These are phyloP conservation scores for Lathronympha strigana DNA, from an alignment of 2,888 invertebrate species.

Conservation along the genomic window DNA sequence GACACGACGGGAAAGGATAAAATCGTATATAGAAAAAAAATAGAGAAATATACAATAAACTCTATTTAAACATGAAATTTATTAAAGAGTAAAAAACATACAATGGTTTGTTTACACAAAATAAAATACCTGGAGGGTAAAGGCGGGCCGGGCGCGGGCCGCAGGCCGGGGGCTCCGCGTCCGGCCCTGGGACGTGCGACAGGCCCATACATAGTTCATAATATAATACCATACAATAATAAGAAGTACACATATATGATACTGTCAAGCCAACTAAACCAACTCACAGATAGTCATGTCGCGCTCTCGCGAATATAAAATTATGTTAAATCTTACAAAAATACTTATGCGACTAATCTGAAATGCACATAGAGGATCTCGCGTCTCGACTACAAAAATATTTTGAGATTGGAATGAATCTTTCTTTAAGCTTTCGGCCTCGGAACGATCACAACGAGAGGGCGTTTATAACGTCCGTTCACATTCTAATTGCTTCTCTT, in stretches of 20 bases:
- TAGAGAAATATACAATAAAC: conserved; percentile 83
- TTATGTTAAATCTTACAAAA: conserved; percentile 83
- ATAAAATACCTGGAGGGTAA: conserved; percentile 81
- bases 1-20: conserved; percentile 68
- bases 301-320: conserved; percentile 81
- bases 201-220: conserved; percentile 81
- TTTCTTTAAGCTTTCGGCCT: conserved; percentile 76
- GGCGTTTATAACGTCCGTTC: conserved; percentile 74
- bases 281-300: conserved; percentile 81
- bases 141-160: conserved; percentile 53
- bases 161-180: conserved; percentile 6
- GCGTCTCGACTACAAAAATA: conserved; percentile 83
- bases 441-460: conserved; percentile 73
- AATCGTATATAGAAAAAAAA: conserved; percentile 75
- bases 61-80: conserved; percentile 84
- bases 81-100: conserved; percentile 83
- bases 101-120: conserved; percentile 82
- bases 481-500: conserved; percentile 78
- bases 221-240: conserved; percentile 81
- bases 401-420: conserved; percentile 84
- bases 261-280: conserved; percentile 79
- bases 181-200: conserved; percentile 58
- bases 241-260: conserved; percentile 81
- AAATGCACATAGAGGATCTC: conserved; percentile 83
- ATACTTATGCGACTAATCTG: conserved; percentile 83